Base-by-base conservation (phyloP, 2,888 invertebrate species). In the Desoria tigrina region DNA sequence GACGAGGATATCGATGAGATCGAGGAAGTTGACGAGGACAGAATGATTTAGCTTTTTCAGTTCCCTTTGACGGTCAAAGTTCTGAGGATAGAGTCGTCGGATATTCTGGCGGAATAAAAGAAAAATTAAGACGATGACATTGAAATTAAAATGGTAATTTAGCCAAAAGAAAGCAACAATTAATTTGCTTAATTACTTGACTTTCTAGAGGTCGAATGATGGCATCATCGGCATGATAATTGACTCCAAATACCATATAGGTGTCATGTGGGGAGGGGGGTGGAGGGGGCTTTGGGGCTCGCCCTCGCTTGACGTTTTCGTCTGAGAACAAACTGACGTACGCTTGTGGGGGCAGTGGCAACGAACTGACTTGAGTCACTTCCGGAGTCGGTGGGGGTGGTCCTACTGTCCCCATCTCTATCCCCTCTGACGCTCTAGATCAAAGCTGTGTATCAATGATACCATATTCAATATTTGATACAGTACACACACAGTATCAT, bases 21-120 rank as follows among this genome's bases (percentile, higher is more conserved):
- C 97, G 65, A 98, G 81, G 79, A 97, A 97, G 80, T 96, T 97
- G 0, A 93, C 93, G 60, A 97, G 83, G 63, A 97, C 83, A 0
- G 97, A 97, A 79, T 96, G 94, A 81, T 97, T 97, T 0, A 97
- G 81, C 80, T 98, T 98, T 78, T 95, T 94, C 32, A 98, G 81
- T 81, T 98, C 97, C 76, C 94, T 85, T 77, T 95, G 86, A 77
- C 95, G 87, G 80, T 97, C 97, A 81, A 94, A 97, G 79, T 95
- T 94, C 79, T 93, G 89, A 23, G 96, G 96, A 80, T 97, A 96
- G 0, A 98, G 83, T 56, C 97, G 84, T 77, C 93, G 88, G 71
- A 96, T 93, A 6, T 91, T 90, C 86, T 90, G 83, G 56, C 82
- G 81, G 68, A n/a, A n/a, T n/a, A n/a, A n/a, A n/a, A n/a, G n/a